Percentiles rank a stretch among this genome's conserved stretches.
phyloP scores from a whole-genome alignment of 2,797 vertebrate species.

The Chloroceryle amazona region DNA sequence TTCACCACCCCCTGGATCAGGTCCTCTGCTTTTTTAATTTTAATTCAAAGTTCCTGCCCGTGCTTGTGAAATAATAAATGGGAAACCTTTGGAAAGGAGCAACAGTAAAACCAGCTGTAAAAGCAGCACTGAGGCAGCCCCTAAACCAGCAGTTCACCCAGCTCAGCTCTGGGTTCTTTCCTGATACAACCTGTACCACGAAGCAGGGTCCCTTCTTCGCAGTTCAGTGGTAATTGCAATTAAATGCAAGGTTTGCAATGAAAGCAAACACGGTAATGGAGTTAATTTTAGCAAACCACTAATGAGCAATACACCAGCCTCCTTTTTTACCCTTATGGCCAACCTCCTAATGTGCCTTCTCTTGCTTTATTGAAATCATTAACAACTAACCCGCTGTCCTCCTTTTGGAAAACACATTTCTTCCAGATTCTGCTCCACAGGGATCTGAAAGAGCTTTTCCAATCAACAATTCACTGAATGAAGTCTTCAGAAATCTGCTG shows the following conservation, averaged over 20 bases:
- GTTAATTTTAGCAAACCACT: constrained; percentile 74
- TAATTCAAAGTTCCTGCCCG: background rate
- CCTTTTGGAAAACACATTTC: constrained; percentile 58
- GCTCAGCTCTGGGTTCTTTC: background rate
- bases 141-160: background rate
- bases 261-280: constrained; percentile 67
- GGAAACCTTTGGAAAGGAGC: background rate
- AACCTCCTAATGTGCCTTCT: constrained; percentile 59
- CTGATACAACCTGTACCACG: background rate
- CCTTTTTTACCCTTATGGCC: constrained; percentile 47
- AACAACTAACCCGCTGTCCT: constrained; percentile 63
- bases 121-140: background rate
- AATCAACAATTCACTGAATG: constrained; percentile 61
- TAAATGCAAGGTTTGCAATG: constrained; percentile 39
- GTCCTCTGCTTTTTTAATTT: background rate
- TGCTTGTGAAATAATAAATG: background rate
- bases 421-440: constrained; percentile 25
- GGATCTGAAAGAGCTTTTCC: constrained; percentile 65
- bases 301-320: constrained; percentile 60
- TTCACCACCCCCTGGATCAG: background rate
- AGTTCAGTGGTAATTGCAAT: constrained; percentile 16
- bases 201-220: background rate
- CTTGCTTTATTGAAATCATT: constrained; percentile 66
- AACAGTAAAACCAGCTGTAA: background rate
- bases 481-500: constrained; percentile 56